These are phyloP conservation scores for Gonocerus acuteangulatus DNA, from an alignment of 2,888 invertebrate genomes.

Conservation along the genomic window DNA sequence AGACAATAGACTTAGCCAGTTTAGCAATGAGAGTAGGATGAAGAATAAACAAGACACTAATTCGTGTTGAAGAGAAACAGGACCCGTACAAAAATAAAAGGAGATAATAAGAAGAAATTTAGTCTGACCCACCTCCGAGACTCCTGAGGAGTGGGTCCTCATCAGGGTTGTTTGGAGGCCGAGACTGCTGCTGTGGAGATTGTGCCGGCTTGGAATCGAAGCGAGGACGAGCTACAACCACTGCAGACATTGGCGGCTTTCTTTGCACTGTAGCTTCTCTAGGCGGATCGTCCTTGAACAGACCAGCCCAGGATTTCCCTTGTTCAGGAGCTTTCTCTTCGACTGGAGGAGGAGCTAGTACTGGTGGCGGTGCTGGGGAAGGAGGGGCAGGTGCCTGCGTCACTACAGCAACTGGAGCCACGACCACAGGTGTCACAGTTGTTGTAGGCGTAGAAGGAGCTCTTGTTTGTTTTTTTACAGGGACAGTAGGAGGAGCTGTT, in stretches of 20 bases:
- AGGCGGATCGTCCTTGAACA: slow-evolving; percentile 40
- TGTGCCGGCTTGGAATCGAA: slow-evolving; percentile 4
- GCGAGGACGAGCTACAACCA: slow-evolving; percentile 11
- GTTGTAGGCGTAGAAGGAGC: slow-evolving; percentile 37
- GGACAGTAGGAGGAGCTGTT: slow-evolving; percentile 21
- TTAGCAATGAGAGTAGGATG: no score
- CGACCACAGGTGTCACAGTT: slow-evolving; percentile 42
- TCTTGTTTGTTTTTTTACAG: slow-evolving; percentile 2
- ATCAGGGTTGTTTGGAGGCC: slow-evolving; percentile 4
- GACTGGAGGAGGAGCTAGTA: slow-evolving; percentile 39
- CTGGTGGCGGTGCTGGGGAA: slow-evolving; percentile 42
- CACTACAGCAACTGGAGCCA: slow-evolving; percentile 42
- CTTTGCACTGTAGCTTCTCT: not conserved
- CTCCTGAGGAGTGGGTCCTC: slow-evolving; percentile 61
- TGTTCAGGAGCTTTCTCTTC: slow-evolving; percentile 24
- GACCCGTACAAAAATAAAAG: no score
- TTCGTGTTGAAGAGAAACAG: no score
- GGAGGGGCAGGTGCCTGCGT: slow-evolving; percentile 44
- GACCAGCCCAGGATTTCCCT: slow-evolving; percentile 43
- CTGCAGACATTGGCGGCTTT: slow-evolving; percentile 23
- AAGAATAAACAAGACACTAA: no score
- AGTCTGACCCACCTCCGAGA: slow-evolving; percentile 56
- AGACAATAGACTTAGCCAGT: no score
- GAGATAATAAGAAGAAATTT: not conserved
- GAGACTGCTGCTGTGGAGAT: not conserved